Evolutionary conservation across 2,888 invertebrate species (phyloP).

Genomic region (Lasioglossum malachurum): DNA sequence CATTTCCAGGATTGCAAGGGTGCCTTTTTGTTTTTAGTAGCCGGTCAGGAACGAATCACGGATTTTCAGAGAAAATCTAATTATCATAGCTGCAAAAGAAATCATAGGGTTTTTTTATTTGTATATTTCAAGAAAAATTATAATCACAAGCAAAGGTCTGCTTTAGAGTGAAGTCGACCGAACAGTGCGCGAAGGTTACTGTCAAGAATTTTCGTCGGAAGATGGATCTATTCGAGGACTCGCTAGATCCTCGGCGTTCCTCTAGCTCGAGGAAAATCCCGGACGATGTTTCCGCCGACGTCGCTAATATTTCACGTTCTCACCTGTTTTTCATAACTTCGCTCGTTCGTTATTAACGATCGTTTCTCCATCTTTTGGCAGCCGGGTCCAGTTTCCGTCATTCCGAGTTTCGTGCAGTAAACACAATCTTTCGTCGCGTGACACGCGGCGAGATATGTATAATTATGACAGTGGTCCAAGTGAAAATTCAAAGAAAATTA

Average conservation of each 20-base stretch:
- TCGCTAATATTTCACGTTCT: background rate
- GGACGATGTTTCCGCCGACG: background rate
- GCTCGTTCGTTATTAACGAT: slow-evolving; percentile 8
- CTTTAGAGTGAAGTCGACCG: background rate
- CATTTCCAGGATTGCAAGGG: too few species aligned
- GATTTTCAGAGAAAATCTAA: background rate
- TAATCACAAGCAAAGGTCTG: background rate
- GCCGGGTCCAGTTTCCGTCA: slow-evolving; percentile 29
- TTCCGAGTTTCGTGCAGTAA: background rate
- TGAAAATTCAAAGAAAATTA: too few species aligned
- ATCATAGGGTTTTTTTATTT: background rate
- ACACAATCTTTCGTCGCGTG: slow-evolving; percentile 21
- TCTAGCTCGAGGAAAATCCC: background rate
- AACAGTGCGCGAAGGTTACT: background rate
- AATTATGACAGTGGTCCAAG: too few species aligned
- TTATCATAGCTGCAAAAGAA: background rate
- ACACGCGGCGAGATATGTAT: background rate
- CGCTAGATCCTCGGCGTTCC: background rate
- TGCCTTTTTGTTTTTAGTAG: too few species aligned
- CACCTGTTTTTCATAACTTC: background rate
- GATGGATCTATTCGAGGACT: background rate
- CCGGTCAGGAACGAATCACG: too few species aligned
- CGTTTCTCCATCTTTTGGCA: slow-evolving; percentile 60
- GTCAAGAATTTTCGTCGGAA: background rate
- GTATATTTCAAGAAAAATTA: background rate